Base-by-base conservation (phyloP, 2,113 vertebrate species). In the Malurus melanocephalus region DNA sequence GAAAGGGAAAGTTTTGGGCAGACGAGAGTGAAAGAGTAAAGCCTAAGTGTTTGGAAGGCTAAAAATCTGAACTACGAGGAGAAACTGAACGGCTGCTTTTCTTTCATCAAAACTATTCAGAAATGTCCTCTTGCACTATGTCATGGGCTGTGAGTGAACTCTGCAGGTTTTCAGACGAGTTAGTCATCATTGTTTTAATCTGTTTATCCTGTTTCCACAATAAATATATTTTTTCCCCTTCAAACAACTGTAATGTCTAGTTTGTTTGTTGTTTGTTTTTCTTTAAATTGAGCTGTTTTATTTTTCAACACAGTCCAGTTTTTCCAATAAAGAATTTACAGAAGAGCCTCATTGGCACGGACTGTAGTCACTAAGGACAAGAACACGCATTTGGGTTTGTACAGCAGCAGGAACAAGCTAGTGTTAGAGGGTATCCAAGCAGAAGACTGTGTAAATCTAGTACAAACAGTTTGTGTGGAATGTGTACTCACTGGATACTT, bases 121-220 rank as follows among this genome's bases (percentile, higher is more conserved):
- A 83, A 84, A 32, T 43, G 43, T 56, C 53, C 4, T 1, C 45
- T 76, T 23, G 57, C 0, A 0, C 55, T 83, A 62, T n/a, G 24
- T 80, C 40, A 76, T 40, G 43, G 55, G 27, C 48, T 64, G 13
- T 66, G 59, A 80, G 27, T 59, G 43, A 85, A 71, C 42, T 85
- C 43, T 14, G 15, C 33, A 87, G 51, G 67, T 85, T 90, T 42
- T 77, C 56, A 35, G 35, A 82, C 87, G 55, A 55, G 38, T 88
- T 92, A 93, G 87, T 90, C 77, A 84, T 79, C n/a, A 61, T 55
- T 87, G 66, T 87, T 88, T 87, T 55, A 88, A 72, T 84, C 38
- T 92, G 62, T 92, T 94, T 92, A 82, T 82, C n/a, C 78, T 82
- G 55, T 92, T 94, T 91, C 89, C 68, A 90, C 76, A 85, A 92